Evolutionary conservation across 2,888 invertebrate genomes (phyloP).

Genomic region (Harpagoxenus sublaevis): DNA sequence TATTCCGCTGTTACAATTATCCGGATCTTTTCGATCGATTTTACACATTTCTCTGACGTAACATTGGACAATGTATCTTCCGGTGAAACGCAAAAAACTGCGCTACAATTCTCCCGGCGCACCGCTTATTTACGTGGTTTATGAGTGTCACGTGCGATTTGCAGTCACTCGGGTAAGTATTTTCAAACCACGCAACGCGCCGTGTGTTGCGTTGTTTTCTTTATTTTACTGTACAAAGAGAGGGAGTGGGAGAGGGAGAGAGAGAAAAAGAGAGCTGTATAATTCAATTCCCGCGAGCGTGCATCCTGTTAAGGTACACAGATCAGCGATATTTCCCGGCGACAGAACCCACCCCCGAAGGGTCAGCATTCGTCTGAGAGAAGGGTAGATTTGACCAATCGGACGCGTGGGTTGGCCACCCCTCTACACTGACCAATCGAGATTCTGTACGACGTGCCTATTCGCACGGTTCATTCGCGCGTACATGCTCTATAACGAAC

Average conservation of each 20-base stretch:
- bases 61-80: not conserved
- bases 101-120: not conserved
- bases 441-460: slow-evolving; percentile 64
- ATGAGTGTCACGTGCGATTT: slow-evolving; percentile 15
- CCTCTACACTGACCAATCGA: slow-evolving; percentile 84
- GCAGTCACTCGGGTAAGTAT: slow-evolving; percentile 23
- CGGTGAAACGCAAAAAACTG: not conserved
- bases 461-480: slow-evolving; percentile 54
- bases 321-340: slow-evolving; percentile 68
- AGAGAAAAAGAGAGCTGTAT: not conserved
- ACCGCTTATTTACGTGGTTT: slow-evolving; percentile 12
- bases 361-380: slow-evolving; percentile 82
- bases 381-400: slow-evolving; percentile 84
- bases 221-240: not conserved
- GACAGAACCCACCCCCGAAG: slow-evolving; percentile 79
- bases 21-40: not conserved
- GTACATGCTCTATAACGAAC: slow-evolving; percentile 45
- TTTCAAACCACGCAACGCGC: not conserved
- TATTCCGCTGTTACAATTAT: not conserved
- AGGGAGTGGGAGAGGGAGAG: not conserved
- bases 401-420: slow-evolving; percentile 82
- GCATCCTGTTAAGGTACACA: slow-evolving; percentile 53
- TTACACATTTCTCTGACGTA: not conserved
- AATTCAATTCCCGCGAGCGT: slow-evolving; percentile 39
- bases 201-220: slow-evolving; percentile 10